Evolutionary conservation across 2,797 vertebrate genomes (phyloP).

Genomic region (Oreochromis mossambicus): DNA sequence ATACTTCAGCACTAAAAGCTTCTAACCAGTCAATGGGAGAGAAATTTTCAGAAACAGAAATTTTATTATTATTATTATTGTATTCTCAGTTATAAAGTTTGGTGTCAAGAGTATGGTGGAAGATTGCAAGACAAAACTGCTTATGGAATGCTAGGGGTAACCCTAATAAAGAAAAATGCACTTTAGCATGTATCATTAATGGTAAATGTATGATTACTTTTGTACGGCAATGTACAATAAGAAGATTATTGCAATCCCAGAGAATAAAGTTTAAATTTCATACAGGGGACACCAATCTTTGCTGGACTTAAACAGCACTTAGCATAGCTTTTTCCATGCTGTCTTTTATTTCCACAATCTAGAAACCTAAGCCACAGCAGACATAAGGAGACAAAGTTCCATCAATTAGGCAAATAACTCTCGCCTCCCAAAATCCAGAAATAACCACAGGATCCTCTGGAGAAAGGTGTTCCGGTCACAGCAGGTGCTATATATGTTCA

Average conservation of each 20-base stretch:
- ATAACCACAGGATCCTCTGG: constrained; percentile 34
- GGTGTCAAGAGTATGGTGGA: not conserved
- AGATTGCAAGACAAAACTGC: not conserved
- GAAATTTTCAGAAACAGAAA: not conserved
- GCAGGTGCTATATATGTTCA: constrained; percentile 7
- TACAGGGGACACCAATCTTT: not conserved
- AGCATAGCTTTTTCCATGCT: not conserved
- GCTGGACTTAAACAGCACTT: constrained; percentile 40
- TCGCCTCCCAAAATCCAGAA: constrained; percentile 18
- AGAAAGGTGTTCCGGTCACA: not conserved
- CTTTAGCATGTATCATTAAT: not conserved
- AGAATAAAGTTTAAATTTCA: constrained; percentile 41
- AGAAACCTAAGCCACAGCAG: not conserved
- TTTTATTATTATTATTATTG: not conserved
- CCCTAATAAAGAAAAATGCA: not conserved
- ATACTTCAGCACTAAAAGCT: not conserved
- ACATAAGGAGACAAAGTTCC: constrained; percentile 11
- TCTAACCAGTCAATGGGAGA: fast-evolving
- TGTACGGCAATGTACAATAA: not conserved
- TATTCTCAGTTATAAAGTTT: not conserved
- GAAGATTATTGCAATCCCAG: not conserved
- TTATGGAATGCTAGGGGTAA: not conserved
- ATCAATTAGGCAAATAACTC: constrained; percentile 40
- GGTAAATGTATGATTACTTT: not conserved
- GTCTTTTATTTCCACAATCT: constrained; percentile 13